Evolutionary conservation across 64 coral and sea anemone species (phyloP).

Genomic region (Anthopleura sola): DNA sequence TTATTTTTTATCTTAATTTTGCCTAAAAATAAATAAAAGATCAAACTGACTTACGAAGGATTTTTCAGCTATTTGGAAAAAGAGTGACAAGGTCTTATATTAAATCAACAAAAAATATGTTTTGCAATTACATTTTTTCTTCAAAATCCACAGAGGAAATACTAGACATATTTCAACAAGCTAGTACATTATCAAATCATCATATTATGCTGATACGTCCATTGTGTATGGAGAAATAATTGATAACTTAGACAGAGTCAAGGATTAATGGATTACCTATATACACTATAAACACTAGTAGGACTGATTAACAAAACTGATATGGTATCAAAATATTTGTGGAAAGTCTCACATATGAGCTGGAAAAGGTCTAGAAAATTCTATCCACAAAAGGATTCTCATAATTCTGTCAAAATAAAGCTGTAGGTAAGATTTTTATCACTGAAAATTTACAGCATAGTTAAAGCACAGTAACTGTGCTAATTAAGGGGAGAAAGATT

Average conservation of each 20-base stretch:
- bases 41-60: background rate
- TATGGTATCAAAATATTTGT: background rate
- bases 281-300: background rate
- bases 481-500: too few relatives aligned
- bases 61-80: background rate
- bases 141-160: background rate
- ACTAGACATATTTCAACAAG: background rate
- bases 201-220: background rate
- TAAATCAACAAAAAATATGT: background rate
- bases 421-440: too few relatives aligned
- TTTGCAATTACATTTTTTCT: background rate
- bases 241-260: background rate
- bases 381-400: background rate
- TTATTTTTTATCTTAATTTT: background rate
- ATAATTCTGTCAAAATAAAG: background rate
- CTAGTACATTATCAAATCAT: too few relatives aligned
- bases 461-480: too few relatives aligned
- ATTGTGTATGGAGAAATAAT: background rate
- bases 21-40: background rate
- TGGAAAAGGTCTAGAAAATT: background rate
- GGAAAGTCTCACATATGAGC: background rate
- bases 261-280: slow-evolving; percentile 1
- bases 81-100: background rate
- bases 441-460: too few relatives aligned
- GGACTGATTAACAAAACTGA: background rate